These are phyloP conservation scores for Drosophila elegans DNA, from an alignment of 1,140 invertebrate species.

Conservation along the genomic window DNA sequence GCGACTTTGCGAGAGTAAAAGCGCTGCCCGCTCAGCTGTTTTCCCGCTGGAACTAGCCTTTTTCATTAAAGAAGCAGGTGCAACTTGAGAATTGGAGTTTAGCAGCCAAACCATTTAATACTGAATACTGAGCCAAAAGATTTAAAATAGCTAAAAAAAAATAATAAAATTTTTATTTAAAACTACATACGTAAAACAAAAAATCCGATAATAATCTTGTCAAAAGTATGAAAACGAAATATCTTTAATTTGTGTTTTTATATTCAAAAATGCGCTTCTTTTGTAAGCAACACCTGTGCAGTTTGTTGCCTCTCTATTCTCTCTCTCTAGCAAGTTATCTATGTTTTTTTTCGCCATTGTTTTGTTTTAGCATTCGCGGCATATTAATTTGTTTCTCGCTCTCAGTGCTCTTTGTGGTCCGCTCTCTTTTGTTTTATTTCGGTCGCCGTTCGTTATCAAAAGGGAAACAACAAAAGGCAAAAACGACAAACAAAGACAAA, in stretches of 20 bases:
- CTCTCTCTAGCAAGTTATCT: conserved; percentile 5
- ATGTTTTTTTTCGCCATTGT: conserved; percentile 43
- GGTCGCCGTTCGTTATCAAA: conserved; percentile 53
- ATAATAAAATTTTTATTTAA: too few relatives aligned
- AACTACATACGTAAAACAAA: too few relatives aligned
- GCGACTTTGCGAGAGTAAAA: conserved; percentile 20
- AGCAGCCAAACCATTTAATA: too few relatives aligned
- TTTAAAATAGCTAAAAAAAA: too few relatives aligned
- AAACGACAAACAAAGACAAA: conserved; percentile 36
- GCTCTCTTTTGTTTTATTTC: conserved; percentile 23
- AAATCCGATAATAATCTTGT: too few relatives aligned
- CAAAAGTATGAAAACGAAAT: too few relatives aligned
- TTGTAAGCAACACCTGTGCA: too few relatives aligned
- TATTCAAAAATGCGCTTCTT: too few relatives aligned
- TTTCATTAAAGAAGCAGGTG: conserved; percentile 3
- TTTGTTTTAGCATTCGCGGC: conserved; percentile 51
- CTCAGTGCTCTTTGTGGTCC: conserved; percentile 4
- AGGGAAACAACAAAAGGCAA: conserved; percentile 25
- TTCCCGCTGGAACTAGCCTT: conserved; percentile 3
- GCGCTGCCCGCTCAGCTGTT: conserved; percentile 7
- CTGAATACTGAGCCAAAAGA: too few relatives aligned
- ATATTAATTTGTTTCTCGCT: conserved; percentile 43
- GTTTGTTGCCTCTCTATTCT: neutral
- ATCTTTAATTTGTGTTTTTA: too few relatives aligned
- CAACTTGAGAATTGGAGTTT: neutral